These are phyloP conservation scores for Sialis fuliginosa DNA, from an alignment of 2,888 invertebrate species.

Conservation along the genomic window DNA sequence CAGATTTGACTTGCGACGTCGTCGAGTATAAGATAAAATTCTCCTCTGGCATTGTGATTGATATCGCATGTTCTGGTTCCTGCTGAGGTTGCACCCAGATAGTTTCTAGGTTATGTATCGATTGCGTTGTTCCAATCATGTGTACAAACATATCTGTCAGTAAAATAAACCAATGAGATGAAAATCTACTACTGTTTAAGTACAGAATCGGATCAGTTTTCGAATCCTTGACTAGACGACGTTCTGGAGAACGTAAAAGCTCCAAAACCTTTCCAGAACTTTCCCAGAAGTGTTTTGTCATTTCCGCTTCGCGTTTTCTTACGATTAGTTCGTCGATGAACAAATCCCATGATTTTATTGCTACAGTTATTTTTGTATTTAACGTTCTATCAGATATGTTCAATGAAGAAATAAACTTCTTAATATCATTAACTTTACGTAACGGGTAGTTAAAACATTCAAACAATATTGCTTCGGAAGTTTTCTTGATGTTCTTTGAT, in stretches of 20 bases:
- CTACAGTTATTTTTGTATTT: constrained; percentile 29
- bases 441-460: constrained; percentile 43
- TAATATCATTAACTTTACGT: constrained; percentile 27
- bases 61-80: constrained; percentile 49
- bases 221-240: constrained; percentile 66
- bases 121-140: constrained; percentile 45
- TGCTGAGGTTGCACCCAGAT: constrained; percentile 63
- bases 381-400: constrained; percentile 12
- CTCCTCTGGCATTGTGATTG: constrained; percentile 65
- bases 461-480: constrained; percentile 36
- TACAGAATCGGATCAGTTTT: constrained; percentile 49
- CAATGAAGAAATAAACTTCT: not conserved
- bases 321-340: constrained; percentile 43
- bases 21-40: constrained; percentile 45
- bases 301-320: constrained; percentile 44
- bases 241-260: constrained; percentile 39
- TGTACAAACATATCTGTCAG: constrained; percentile 70
- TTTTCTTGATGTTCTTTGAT: constrained; percentile 31
- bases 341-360: constrained; percentile 39
- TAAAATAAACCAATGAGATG: constrained; percentile 63
- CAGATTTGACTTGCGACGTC: constrained; percentile 51
- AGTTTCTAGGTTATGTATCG: constrained; percentile 48
- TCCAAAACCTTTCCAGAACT: constrained; percentile 45
- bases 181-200: constrained; percentile 52
- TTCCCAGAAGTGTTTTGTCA: constrained; percentile 59